Conservation (phyloP, 2,113 vertebrate species). For the Nettapus auritus region DNA sequence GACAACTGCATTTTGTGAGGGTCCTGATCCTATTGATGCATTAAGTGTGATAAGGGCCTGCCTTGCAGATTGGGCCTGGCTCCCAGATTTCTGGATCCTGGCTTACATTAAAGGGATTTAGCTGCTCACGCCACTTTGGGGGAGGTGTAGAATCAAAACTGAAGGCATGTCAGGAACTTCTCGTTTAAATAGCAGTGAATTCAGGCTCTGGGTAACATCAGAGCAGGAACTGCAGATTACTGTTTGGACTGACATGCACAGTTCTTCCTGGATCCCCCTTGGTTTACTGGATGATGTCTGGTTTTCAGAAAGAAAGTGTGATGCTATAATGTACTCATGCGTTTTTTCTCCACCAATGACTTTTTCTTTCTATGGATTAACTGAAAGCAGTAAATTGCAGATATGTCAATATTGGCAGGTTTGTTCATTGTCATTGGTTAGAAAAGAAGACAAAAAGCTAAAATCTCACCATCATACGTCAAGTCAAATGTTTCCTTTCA, state of each 20-base stretch:
- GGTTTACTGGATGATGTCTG: neutral
- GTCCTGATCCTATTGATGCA: neutral
- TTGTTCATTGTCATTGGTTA: neutral
- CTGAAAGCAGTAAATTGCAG: conserved; percentile 7
- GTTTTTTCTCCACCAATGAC: neutral
- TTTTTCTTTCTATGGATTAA: neutral
- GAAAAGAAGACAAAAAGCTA: neutral
- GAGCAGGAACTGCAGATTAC: neutral
- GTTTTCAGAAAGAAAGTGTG: neutral
- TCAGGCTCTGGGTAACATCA: neutral
- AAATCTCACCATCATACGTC: neutral
- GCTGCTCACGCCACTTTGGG: neutral
- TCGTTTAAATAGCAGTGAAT: neutral
- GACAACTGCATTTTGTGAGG: neutral
- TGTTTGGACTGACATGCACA: neutral
- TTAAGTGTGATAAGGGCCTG: neutral
- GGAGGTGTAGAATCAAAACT: neutral
- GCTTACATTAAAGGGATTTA: neutral
- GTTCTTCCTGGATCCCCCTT: neutral
- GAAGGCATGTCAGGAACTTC: neutral
- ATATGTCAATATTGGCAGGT: neutral
- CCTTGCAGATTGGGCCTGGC: neutral
- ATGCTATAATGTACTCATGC: neutral
- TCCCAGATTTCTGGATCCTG: neutral
- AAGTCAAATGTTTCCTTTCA: neutral